These are phyloP conservation scores for Tauraco erythrolophus DNA, from an alignment of 2,113 vertebrate species.

Conservation along the genomic window DNA sequence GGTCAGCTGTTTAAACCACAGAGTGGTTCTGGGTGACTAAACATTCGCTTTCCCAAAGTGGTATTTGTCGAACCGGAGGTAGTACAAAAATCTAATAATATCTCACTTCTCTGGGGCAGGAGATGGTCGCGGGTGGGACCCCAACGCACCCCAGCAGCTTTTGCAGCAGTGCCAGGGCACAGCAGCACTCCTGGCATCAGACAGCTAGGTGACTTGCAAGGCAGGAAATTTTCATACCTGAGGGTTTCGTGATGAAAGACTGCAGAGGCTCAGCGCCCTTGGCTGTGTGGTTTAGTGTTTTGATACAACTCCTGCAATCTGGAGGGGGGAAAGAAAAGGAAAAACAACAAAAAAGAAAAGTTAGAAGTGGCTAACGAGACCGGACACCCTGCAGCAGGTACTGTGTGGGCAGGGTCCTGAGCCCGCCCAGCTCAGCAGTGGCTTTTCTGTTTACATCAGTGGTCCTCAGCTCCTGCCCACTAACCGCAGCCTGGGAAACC, in stretches of 20 bases:
- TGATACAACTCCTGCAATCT: not conserved
- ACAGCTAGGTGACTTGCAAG: not conserved
- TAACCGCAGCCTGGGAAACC: accelerated
- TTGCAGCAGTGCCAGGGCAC: not conserved
- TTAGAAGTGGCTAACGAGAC: not conserved
- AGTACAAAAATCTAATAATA: not conserved
- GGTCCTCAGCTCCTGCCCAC: not conserved
- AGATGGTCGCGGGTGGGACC: not conserved
- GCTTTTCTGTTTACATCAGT: not conserved
- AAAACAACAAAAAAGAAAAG: too few relatives aligned
- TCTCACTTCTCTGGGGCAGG: not conserved
- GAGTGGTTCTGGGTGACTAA: not conserved
- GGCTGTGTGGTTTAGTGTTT: not conserved
- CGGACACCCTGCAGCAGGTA: not conserved
- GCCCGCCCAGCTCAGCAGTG: not conserved
- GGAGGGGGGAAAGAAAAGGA: not conserved
- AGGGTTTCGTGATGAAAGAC: not conserved
- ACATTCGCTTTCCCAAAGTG: not conserved
- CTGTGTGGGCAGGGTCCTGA: not conserved
- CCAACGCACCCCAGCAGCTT: not conserved
- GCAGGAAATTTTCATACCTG: not conserved
- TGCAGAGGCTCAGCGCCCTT: not conserved
- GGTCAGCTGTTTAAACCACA: not conserved
- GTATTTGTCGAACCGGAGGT: not conserved
- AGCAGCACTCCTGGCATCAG: not conserved